These are phyloP conservation scores for Mythimna ferrago DNA, from an alignment of 2,888 invertebrate genomes.

Conservation along the genomic window DNA sequence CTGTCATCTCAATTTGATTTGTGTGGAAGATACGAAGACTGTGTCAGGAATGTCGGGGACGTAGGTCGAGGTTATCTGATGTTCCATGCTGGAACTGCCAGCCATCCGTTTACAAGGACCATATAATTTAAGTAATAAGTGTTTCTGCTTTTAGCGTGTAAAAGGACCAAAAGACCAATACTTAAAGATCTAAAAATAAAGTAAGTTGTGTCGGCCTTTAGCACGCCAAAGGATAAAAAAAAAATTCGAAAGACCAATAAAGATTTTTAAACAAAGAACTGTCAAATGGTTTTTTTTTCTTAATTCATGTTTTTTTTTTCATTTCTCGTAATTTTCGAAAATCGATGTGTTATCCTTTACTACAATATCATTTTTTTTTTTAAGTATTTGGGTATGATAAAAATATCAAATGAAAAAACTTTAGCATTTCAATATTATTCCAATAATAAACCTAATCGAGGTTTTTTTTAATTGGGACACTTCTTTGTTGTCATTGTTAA, in stretches of 20 bases:
- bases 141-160: background rate
- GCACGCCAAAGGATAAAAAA: background rate
- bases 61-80: constrained; percentile 20
- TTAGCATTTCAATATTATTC: background rate
- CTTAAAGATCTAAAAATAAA: no score
- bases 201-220: background rate
- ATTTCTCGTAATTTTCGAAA: no score
- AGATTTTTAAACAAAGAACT: background rate
- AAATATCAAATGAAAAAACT: background rate
- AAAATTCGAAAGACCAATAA: background rate
- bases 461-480: no score
- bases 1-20: constrained; percentile 49
- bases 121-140: background rate
- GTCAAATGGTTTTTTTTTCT: background rate
- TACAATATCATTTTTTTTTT: no score
- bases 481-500: no score
- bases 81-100: background rate
- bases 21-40: constrained; percentile 34
- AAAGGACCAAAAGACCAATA: background rate
- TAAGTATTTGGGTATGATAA: no score
- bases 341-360: no score
- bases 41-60: constrained; percentile 11
- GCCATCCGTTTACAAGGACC: background rate
- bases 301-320: background rate
- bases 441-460: background rate